These are phyloP conservation scores for Tuta absoluta DNA, from an alignment of 2,888 invertebrate genomes.

Conservation along the genomic window DNA sequence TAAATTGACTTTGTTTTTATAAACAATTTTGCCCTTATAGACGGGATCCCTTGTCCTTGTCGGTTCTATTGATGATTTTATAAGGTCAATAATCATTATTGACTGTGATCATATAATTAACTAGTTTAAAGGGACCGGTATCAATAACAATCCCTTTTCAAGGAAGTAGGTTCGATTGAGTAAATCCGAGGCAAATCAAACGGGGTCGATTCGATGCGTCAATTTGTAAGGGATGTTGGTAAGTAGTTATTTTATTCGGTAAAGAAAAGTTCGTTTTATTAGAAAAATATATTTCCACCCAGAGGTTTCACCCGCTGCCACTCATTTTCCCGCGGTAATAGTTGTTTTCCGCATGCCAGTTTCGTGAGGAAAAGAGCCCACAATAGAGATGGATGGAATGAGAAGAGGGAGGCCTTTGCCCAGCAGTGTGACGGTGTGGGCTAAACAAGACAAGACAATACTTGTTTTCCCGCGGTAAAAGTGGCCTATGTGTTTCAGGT, in stretches of 20 bases:
- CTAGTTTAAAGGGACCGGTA: slow-evolving; percentile 59
- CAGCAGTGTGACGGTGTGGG: too few species aligned
- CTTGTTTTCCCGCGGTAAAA: too few species aligned
- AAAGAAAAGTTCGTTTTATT: too few species aligned
- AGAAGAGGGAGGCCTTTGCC: too few species aligned
- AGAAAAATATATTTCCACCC: too few species aligned
- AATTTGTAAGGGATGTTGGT: slow-evolving; percentile 1
- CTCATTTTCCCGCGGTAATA: too few species aligned
- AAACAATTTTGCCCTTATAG: slow-evolving; percentile 49
- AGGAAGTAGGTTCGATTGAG: slow-evolving; percentile 21
- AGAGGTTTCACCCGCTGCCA: too few species aligned
- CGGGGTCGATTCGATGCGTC: neutral
- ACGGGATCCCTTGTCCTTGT: slow-evolving; percentile 66
- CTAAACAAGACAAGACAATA: too few species aligned
- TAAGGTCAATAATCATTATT: slow-evolving; percentile 78
- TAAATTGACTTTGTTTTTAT: slow-evolving; percentile 76
- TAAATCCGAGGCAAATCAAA: slow-evolving; percentile 1
- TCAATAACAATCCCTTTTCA: slow-evolving; percentile 39
- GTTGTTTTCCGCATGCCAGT: too few species aligned
- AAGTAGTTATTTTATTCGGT: neutral
- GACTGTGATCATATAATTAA: slow-evolving; percentile 74
- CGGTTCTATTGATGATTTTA: slow-evolving; percentile 79
- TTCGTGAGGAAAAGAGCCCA: too few species aligned
- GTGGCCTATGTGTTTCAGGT: too few species aligned
- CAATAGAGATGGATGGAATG: too few species aligned